Base-by-base conservation (phyloP, 2,113 vertebrate genomes). In the Coracopsis vasa region DNA sequence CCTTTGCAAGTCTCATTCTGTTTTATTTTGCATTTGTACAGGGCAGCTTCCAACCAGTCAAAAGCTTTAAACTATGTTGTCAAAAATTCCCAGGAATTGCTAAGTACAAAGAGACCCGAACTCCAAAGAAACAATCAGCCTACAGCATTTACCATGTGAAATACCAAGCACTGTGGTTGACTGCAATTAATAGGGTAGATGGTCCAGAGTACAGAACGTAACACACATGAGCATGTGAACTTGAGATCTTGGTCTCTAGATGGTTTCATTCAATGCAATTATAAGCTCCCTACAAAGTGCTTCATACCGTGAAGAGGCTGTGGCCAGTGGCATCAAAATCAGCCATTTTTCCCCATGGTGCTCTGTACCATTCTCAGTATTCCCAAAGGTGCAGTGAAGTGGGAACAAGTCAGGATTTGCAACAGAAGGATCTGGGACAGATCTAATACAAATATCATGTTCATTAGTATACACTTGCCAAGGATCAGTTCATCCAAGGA, bases 191-290 rank as follows among this genome's bases (percentile, higher is more conserved):
- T 0, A 69, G 4, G 41, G 7, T 13, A 42, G 28, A 33, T 60
- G 17, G 24, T 64, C 42, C 27, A 7, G 29, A 69, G 16, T 7
- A 39, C 7, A 21, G 28, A 15, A 24, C 0, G 3, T 23, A 37
- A 35, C 31, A 33, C 0, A 1, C 2, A 8, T 7, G 16, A 21
- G 31, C 31, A 25, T 0, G 2, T 33, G 18, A 28, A 47, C 13
- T 5, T 9, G 14, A 53, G 54, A 65, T 16, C 41, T 28, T 21
- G 11, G 12, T 25, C 33, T 61, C 35, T 4, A 23, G 33, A 5
- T 16, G 9, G 19, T 35, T 58, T 15, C 27, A 12, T 17, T 31
- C 11, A 6, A 27, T 31, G 64, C 15, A 39, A 4, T 54, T 39
- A 44, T 24, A 3, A 4, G 0, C 20, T 47, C 48, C 47, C 53